Evolutionary conservation across 1,140 invertebrate species (phyloP), one percentile per base, ranked within the genome.

Genomic region (Trissolcus basalis): DNA sequence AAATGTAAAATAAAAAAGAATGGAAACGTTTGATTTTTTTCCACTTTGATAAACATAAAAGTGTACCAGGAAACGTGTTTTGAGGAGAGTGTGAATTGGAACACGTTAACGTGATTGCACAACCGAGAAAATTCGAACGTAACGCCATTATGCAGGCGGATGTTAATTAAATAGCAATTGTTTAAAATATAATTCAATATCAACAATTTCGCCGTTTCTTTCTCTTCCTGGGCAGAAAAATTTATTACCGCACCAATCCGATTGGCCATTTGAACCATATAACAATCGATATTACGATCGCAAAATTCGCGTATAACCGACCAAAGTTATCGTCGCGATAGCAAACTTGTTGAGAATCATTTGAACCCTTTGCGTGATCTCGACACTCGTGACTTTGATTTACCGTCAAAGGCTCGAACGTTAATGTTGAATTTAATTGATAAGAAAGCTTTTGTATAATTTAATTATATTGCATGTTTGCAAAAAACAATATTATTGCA

Each of bases 351-450:
- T 54, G 47, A 13, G 43, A 70, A 41, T 55, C 43, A 61, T 49
- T 70, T 60, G 45, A 53, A 56, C 50, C 56, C 41, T 61, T 70
- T 48, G 67, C 67, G 67, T 70, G 67, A 33, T 61, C 10, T 15
- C 13, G 35, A 12, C 16, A 55, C 14, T 60, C 48, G 41, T 49
- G 45, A 60, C 27, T 59, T 39, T 39, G 36, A 39, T 39, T 39
- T 39, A 39, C 36, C 9, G 19, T 27, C 6, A 27, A 3, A 27
- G 19, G 19, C 19, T 27, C 19, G 2, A 27, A 27, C 19, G 19
- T 27, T 27, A 27, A 27, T 27, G 1, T 27, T 27, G 1, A 27
- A 27, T 27, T 6, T 27, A 27, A 27, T 27, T 27, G 19, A 27
- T 27, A 27, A 27, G 19, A 27, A 27, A 27, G 19, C 19, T 27